phyloP scores from a whole-genome alignment of 2,113 vertebrate genomes.

The Grammomys surdaster region DNA sequence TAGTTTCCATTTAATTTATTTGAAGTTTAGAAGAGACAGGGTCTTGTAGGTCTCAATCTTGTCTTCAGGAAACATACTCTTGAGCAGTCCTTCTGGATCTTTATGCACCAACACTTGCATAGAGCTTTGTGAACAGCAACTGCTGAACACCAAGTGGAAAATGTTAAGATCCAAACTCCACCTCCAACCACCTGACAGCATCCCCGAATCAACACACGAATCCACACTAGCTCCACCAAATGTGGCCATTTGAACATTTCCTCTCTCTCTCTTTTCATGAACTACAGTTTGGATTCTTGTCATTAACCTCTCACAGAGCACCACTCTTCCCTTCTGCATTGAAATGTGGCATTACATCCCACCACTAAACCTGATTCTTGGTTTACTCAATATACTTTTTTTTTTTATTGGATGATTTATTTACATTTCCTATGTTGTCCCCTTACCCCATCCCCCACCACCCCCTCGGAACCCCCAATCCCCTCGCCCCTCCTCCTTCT shows the following conservation, averaged over 20 bases:
- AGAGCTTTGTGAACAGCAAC: not conserved
- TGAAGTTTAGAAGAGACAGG: not conserved
- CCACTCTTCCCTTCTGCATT: not conserved
- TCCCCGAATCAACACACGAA: not conserved
- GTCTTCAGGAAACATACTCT: not conserved
- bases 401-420: no score
- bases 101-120: accelerated
- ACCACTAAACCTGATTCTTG: not conserved
- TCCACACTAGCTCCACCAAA: not conserved
- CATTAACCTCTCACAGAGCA: not conserved
- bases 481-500: no score
- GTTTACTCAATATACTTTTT: constrained; percentile 7
- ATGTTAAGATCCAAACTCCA: not conserved
- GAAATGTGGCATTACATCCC: not conserved
- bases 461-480: no score
- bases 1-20: not conserved
- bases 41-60: not conserved
- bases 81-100: not conserved
- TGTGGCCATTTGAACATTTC: not conserved
- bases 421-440: no score
- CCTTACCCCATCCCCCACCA: no score
- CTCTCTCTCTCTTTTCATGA: not conserved
- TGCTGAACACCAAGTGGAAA: not conserved
- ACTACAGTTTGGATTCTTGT: not conserved
- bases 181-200: not conserved